phyloP scores from a whole-genome alignment of 2,113 vertebrate genomes.

The Thryonomys swinderianus region DNA sequence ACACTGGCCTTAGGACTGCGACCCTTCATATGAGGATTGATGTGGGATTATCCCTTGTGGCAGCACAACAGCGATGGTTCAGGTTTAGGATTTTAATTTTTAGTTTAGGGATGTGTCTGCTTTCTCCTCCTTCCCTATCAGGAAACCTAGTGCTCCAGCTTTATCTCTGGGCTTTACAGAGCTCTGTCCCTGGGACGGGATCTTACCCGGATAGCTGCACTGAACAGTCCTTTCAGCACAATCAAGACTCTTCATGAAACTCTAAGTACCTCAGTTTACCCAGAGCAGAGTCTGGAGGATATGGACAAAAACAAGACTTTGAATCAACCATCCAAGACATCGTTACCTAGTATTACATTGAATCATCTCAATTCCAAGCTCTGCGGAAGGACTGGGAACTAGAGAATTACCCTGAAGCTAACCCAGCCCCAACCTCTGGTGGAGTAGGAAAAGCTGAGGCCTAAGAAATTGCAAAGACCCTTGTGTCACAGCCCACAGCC shows the following conservation, averaged over 20 bases:
- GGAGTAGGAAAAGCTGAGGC: background rate
- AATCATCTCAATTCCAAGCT: background rate
- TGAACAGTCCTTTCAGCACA: background rate
- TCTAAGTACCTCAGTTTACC: background rate
- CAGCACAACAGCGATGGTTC: background rate
- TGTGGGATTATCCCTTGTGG: background rate
- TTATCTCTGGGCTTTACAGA: no score
- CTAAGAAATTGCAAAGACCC: background rate
- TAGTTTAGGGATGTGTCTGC: background rate
- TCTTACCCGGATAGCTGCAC: background rate
- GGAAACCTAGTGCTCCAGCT: background rate
- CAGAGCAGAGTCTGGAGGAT: background rate
- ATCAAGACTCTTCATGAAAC: background rate
- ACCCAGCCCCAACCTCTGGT: background rate
- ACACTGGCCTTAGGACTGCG: background rate
- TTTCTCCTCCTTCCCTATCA: background rate
- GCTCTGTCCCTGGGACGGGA: accelerated
- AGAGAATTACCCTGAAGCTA: background rate
- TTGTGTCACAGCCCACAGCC: background rate
- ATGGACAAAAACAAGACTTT: background rate
- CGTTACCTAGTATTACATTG: background rate
- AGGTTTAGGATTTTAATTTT: background rate
- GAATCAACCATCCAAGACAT: background rate
- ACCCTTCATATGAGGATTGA: background rate
- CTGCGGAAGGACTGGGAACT: background rate